Base-by-base conservation (phyloP, 2,888 invertebrate genomes). In the Tanypteryx hageni region DNA sequence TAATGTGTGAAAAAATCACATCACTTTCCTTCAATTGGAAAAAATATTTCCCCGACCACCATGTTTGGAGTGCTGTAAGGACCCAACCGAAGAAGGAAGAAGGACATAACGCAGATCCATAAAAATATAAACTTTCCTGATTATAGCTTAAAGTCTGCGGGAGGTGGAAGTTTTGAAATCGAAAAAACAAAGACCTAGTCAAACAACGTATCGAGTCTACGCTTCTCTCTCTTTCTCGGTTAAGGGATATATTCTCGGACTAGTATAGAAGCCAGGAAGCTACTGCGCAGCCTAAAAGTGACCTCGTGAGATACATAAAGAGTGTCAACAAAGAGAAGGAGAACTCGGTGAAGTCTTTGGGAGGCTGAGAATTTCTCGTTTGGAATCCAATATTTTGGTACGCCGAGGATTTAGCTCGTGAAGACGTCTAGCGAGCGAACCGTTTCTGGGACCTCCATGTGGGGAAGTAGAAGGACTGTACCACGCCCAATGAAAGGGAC, bases 401-500 rank as follows among this genome's bases (percentile, higher is more conserved):
- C 27, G 76, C 27, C 76, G 22, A 76, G 76, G 22, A 76, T 76
- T 76, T 76, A 18, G 68, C 18, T 68, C 22, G 10, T 68, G 68
- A 44, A 44, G 44, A 44, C 1, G 44, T 44, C 44, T 44, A 44
- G 44, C 44, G 44, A 44, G 44, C 44, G 13, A 31, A 27, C 82
- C 82, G 82, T 27, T 31, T 31, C 82, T 82, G 82, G 82, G 82
- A 82, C 31, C 31, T 44, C 16, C 31, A 82, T 82, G 82, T 44
- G 31, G 44, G 44, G 82, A 16, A 82, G 82, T 82, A 31, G 82
- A 16, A 82, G 82, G 31, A 27, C 58, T 27, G 59, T 10, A 59
- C 86, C 86, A 86, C 86, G 86, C 86, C 86, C 61, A 22, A 27
- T 86, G 61, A 22, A 58, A 58, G 85, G 58, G 58, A n/a, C 44